Conservation (phyloP, 2,888 invertebrate genomes). For the Drosophila conformis region DNA sequence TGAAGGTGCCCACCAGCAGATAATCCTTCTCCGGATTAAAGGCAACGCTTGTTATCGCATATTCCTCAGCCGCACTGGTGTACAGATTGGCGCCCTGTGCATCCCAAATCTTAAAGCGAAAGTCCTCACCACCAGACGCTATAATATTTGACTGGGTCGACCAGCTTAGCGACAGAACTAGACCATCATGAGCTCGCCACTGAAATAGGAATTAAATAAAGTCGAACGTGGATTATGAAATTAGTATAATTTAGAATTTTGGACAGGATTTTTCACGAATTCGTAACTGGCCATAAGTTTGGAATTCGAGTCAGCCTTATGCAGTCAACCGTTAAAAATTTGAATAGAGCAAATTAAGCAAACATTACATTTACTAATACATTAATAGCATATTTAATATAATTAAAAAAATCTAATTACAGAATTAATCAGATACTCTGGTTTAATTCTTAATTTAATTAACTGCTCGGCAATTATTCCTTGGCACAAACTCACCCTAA, state of each 20-base stretch:
- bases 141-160: conserved; percentile 96
- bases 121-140: conserved; percentile 98
- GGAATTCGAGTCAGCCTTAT: too few relatives aligned
- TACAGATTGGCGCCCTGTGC: conserved; percentile 94
- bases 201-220: conserved; percentile 80
- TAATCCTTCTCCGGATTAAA: conserved; percentile 97
- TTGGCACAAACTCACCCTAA: conserved; percentile 86
- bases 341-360: not conserved
- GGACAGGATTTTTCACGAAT: not conserved
- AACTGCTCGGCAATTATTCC: not conserved
- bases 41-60: conserved; percentile 95
- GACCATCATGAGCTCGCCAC: conserved; percentile 98
- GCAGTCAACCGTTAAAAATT: not conserved
- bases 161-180: conserved; percentile 97
- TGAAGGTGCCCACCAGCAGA: conserved; percentile 96
- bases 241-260: not conserved
- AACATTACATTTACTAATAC: too few relatives aligned
- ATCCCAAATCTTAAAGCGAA: conserved; percentile 94
- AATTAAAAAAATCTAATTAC: not conserved
- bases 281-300: too few relatives aligned
- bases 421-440: not conserved
- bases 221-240: not conserved
- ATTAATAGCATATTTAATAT: too few relatives aligned
- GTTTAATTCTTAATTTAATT: not conserved
- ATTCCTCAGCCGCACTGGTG: conserved; percentile 93